Conservation (phyloP, 1,140 invertebrate genomes). For the Caenorhabditis inopinata region DNA sequence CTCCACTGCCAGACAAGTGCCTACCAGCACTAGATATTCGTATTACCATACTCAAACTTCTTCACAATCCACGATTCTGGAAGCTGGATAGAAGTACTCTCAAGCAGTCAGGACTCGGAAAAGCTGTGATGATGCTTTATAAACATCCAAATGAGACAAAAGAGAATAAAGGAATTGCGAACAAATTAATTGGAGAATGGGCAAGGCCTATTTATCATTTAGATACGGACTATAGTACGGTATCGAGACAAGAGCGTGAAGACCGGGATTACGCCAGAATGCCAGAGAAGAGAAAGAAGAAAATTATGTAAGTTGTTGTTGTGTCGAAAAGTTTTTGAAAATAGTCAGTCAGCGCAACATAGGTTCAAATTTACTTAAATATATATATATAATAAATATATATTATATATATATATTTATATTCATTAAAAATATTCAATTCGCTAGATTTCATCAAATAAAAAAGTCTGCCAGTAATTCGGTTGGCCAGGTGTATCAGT, state of each 20-base stretch:
- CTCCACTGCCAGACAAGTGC: conserved; percentile 92
- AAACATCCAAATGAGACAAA: conserved; percentile 97
- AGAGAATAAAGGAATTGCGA: conserved; percentile 84
- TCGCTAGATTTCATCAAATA: too few relatives aligned
- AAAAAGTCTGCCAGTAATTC: too few relatives aligned
- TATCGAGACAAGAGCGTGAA: conserved; percentile 76
- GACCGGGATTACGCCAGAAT: conserved; percentile 86
- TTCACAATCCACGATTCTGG: conserved; percentile 54
- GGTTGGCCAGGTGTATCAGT: too few relatives aligned
- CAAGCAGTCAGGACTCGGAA: conserved; percentile 85
- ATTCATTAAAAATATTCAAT: too few relatives aligned
- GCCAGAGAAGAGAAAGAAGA: conserved; percentile 71
- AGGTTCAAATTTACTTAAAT: too few relatives aligned
- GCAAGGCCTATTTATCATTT: conserved; percentile 64
- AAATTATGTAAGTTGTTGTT: conserved; percentile 3
- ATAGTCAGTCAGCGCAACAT: too few relatives aligned
- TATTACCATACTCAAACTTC: conserved; percentile 81
- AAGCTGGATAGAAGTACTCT: conserved; percentile 67
- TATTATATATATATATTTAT: too few relatives aligned
- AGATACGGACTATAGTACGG: conserved; percentile 80
- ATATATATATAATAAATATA: too few relatives aligned
- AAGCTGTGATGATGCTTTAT: conserved; percentile 96
- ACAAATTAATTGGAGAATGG: conserved; percentile 79
- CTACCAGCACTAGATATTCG: conserved; percentile 88
- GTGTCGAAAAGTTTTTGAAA: background rate